Base-by-base conservation (phyloP, 2,113 vertebrate genomes). In the Cyprinus carpio region DNA sequence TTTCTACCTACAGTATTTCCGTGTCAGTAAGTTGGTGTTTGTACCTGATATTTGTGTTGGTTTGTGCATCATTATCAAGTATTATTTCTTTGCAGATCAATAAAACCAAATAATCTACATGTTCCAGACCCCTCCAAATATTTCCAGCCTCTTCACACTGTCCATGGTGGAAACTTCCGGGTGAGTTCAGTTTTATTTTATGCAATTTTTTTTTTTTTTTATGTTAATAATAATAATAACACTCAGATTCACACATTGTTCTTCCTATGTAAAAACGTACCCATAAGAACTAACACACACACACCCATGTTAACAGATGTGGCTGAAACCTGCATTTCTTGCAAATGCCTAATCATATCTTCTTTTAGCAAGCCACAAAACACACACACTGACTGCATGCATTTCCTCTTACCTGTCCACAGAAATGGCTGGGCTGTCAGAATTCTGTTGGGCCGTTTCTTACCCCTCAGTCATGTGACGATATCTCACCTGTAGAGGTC, bases 51-150 rank as follows among this genome's bases (percentile, higher is more conserved):
- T 37, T 34, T 69, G 23, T 43, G 69, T 72, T 74, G n/a, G 37
- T 29, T 75, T 51, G 43, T 75, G 49, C 25, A 25, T 75, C 29
- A 34, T 13, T 18, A 49, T 49, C n/a, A 74, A 49, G 72, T 0
- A 6, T 49, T 49, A 8, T 49, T 51, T 49, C 18, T 40, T 83
- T 87, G 18, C 87, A 93, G 93, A 74, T 2, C 86, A 12, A 23
- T 88, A n/a, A 85, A 86, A 85, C 1, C 64, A 40, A 92, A 89
- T 71, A 16, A 27, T 72, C 88, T 8, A 20, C 88, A 90, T 23
- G 46, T 94, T 29, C 94, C 94, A 1, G 93, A 94, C 79, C 94
- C 94, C 4, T 94, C 94, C 0, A 89, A 90, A 56, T 95, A 93
- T 85, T 95, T 95, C 65, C 85, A 89, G 34, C 84, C 89, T 1